Percentiles rank a stretch among this genome's conserved stretches.
These are phyloP conservation scores for Nycticorax nycticorax DNA, from an alignment of 2,113 vertebrate genomes.

Conservation along the genomic window DNA sequence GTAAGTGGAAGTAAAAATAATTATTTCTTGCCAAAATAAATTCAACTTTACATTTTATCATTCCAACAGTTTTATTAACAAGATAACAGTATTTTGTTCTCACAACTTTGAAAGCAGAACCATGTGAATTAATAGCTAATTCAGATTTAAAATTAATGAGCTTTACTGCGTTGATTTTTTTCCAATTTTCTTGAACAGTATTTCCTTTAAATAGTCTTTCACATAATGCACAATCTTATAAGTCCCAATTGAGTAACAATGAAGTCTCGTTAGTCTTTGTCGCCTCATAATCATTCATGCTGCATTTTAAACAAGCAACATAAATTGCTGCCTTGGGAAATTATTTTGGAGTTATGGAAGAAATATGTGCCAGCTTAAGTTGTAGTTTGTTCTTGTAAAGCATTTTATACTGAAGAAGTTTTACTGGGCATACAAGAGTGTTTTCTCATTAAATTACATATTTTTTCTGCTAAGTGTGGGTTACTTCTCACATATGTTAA, in stretches of 20 bases:
- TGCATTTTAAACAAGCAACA: constrained; percentile 60
- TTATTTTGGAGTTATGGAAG: constrained; percentile 41
- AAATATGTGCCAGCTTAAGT: constrained; percentile 34
- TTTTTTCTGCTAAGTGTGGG: neutral
- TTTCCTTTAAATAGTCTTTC: constrained; percentile 58
- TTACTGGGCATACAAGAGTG: neutral
- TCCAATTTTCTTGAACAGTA: constrained; percentile 45
- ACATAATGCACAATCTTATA: constrained; percentile 54
- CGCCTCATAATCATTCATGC: constrained; percentile 61
- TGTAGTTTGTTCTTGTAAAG: constrained; percentile 19
- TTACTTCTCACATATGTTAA: constrained; percentile 12
- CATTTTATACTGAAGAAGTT: constrained; percentile 10
- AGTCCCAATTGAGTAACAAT: constrained; percentile 55
- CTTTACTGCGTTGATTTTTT: neutral
- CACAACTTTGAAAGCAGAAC: constrained; percentile 41
- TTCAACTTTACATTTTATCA: constrained; percentile 33
- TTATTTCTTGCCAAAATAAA: constrained; percentile 33
- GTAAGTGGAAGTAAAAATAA: constrained; percentile 19
- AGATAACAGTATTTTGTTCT: constrained; percentile 41
- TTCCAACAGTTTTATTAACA: constrained; percentile 52
- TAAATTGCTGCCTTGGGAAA: constrained; percentile 63
- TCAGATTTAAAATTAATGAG: constrained; percentile 67
- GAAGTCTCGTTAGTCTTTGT: constrained; percentile 66
- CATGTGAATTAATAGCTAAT: constrained; percentile 61
- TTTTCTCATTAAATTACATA: constrained; percentile 2